Conservation (phyloP, 2,888 invertebrate genomes). For the Loripinus fragilis region DNA sequence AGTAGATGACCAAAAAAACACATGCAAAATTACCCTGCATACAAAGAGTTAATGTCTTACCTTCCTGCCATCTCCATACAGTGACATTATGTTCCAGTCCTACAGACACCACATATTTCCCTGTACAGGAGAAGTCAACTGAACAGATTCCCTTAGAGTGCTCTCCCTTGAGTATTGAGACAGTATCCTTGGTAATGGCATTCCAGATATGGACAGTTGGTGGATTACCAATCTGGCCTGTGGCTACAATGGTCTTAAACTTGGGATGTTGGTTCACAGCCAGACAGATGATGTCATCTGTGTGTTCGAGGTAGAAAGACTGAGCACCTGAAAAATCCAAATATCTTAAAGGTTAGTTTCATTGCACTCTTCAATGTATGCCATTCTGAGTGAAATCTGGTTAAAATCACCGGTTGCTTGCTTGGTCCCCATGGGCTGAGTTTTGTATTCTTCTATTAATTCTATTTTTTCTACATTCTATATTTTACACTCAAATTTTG, state of each 20-base stretch:
- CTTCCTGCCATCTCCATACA: slow-evolving; percentile 84
- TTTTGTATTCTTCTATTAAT: no score
- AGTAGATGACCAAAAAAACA: no score
- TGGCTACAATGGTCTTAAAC: slow-evolving; percentile 81
- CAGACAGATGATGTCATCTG: slow-evolving; percentile 83
- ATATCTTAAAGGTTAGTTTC: no score
- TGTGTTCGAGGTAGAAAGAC: slow-evolving; percentile 83
- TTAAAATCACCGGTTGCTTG: no score
- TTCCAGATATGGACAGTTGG: slow-evolving; percentile 82
- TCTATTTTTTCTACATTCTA: no score
- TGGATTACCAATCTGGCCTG: slow-evolving; percentile 82
- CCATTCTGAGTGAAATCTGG: no score
- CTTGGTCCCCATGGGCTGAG: no score
- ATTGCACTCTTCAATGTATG: no score
- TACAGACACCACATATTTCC: slow-evolving; percentile 81
- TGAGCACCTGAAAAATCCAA: no score
- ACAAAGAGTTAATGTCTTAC: no score
- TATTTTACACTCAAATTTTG: no score
- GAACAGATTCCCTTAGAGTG: slow-evolving; percentile 81
- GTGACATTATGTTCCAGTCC: slow-evolving; percentile 80
- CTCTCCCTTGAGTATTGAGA: slow-evolving; percentile 79
- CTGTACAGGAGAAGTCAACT: slow-evolving; percentile 83
- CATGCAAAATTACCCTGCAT: no score
- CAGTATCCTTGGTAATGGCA: slow-evolving; percentile 79
- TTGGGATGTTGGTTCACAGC: slow-evolving; percentile 82